A percentile compares a stretch with the other conserved stretches of the same genome.
Conservation (phyloP, 1,140 invertebrate species). For the Lucilia cuprina region DNA sequence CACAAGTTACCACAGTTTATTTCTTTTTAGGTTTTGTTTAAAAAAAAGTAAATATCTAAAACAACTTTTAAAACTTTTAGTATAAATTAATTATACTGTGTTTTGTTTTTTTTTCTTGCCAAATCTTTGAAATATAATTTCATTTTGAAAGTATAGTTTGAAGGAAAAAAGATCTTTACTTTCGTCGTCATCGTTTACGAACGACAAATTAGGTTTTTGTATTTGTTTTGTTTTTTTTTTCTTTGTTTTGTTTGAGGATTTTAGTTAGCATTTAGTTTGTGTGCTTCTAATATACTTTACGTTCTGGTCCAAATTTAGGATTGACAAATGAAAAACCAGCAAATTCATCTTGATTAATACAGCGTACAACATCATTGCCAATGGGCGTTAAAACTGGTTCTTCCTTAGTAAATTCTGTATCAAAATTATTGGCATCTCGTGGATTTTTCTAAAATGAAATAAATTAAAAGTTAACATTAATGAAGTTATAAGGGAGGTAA, state of each 20-base stretch:
- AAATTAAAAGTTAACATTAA: not conserved
- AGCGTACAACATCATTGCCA: conserved; percentile 85
- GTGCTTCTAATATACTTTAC: conserved; percentile 60
- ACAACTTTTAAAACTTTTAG: not conserved
- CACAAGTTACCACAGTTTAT: conserved; percentile 28
- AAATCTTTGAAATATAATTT: conserved; percentile 16
- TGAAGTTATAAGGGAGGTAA: no score
- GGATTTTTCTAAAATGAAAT: conserved; percentile 85
- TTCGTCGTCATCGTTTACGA: not conserved
- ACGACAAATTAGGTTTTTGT: not conserved
- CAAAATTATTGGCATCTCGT: conserved; percentile 98
- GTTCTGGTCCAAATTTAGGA: conserved; percentile 83
- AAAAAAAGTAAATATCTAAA: not conserved
- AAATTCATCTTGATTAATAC: conserved; percentile 97
- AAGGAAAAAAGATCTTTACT: not conserved
- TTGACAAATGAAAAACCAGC: conserved; percentile 97
- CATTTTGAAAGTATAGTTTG: conserved; percentile 5
- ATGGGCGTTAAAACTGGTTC: conserved; percentile 95
- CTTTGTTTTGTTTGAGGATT: not conserved
- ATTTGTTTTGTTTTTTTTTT: not conserved
- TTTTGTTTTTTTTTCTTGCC: conserved; percentile 19
- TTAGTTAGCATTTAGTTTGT: not conserved
- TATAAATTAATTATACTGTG: conserved; percentile 9
- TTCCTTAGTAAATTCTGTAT: conserved; percentile 98
- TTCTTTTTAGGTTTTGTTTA: not conserved